Conservation (phyloP, 2,113 vertebrate genomes). For the Ibidorhyncha struthersii region DNA sequence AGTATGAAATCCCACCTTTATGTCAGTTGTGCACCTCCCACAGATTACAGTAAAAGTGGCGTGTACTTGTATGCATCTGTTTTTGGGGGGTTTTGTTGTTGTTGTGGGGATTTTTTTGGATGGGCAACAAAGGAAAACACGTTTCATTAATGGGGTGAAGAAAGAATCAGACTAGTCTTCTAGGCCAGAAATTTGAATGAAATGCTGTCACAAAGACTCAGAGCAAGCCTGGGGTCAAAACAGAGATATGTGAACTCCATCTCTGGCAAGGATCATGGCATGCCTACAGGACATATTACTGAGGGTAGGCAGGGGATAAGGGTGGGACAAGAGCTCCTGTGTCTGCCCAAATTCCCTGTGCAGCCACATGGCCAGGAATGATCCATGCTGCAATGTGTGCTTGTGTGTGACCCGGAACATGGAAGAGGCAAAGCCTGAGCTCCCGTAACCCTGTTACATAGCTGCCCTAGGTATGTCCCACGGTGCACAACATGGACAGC, state of each 20-base stretch:
- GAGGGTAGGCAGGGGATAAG: background rate
- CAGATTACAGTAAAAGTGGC: background rate
- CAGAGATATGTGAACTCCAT: background rate
- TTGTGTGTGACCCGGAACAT: background rate
- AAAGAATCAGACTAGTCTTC: background rate
- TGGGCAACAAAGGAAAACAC: background rate
- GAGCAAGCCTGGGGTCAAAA: background rate
- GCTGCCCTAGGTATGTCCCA: background rate
- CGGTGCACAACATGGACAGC: rapidly evolving
- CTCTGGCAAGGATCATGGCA: background rate
- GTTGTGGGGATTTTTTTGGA: background rate
- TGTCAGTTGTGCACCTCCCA: background rate
- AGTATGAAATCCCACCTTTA: background rate
- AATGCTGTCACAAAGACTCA: background rate
- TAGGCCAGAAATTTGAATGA: background rate
- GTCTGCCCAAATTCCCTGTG: background rate
- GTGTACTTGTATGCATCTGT: background rate
- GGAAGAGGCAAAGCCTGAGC: background rate
- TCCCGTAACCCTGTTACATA: background rate
- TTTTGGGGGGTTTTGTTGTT: background rate
- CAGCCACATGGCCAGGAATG: background rate
- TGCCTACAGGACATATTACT: background rate
- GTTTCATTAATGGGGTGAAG: background rate
- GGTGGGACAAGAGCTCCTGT: background rate
- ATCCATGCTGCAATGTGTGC: background rate